Evolutionary conservation across 2,888 invertebrate genomes (phyloP), one percentile per base, ranked within the genome.

Genomic region (Drosophila meridiana): DNA sequence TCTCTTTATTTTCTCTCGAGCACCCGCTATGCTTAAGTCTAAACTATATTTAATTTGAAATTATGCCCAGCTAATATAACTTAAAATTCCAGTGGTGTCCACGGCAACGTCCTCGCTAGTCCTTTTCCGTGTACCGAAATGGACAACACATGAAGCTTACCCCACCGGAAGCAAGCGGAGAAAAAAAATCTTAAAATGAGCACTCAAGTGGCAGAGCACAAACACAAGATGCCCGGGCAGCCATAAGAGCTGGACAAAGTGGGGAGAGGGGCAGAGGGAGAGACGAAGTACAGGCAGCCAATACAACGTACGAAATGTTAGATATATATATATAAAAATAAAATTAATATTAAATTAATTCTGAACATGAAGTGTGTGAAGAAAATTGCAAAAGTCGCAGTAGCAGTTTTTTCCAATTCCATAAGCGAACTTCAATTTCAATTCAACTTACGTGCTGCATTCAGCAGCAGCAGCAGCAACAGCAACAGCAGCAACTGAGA

Each of bases 321-420:
- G 50, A 69, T 56, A 59, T 64, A 53, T 61, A 60, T 72, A 60
- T 53, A 80, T 69, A 83, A 78, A 88, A 87, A 89, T 87, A 88
- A 87, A 87, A 87, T 87, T 87, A 87, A 90, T 90, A 90, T 87
- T 90, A 90, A 87, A 90, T 87, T 87, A 87, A 90, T 87, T 90
- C 87, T 83, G 89, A 79, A 90, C 90, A 90, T 87, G 90, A 90
- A 87, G 84, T 83, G 87, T 84, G 87, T 82, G 82, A 82, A 80
- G 89, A 85, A 89, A 89, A 89, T 89, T 84, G 88, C 88, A 87
- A 84, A 87, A 87, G 80, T 79, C 80, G 85, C 82, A 69, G 73
- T 58, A 73, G 69, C 69, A 79, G 75, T 73, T 85, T 87, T 87
- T 89, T 76, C 82, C 88, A 83, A 87, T 90, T 88, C 90, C 78